Evolutionary conservation across 2,888 invertebrate species (phyloP).

Genomic region (Lithophane socia): DNA sequence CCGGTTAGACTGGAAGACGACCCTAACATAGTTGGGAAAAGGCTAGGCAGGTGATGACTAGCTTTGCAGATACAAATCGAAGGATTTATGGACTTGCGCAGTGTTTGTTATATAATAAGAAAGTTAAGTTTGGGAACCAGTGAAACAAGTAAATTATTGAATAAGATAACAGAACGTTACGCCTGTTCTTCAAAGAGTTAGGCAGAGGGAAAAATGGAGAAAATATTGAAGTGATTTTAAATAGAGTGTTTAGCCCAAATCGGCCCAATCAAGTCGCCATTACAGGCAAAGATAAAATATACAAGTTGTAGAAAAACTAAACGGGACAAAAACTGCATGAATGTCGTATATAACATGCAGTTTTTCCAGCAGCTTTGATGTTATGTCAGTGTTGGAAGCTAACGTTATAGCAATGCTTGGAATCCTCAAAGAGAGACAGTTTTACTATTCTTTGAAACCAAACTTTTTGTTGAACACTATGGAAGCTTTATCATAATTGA

Average conservation of each 20-base stretch:
- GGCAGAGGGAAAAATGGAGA: background rate
- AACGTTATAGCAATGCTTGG: background rate
- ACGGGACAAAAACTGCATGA: too few relatives aligned
- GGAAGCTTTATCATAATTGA: conserved; percentile 8
- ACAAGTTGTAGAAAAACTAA: background rate
- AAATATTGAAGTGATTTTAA: background rate
- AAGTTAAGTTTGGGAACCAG: background rate
- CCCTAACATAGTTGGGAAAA: too few relatives aligned
- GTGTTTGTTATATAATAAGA: too few relatives aligned
- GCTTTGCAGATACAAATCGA: too few relatives aligned
- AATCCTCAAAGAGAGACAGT: too few relatives aligned
- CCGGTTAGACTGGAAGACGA: too few relatives aligned
- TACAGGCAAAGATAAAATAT: background rate
- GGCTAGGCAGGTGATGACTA: background rate
- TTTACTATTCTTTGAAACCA: background rate
- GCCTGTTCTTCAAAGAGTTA: too few relatives aligned
- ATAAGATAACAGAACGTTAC: background rate
- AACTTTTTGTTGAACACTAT: background rate
- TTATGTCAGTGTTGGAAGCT: background rate
- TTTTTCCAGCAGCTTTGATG: background rate
- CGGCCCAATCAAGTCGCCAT: background rate
- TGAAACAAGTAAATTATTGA: background rate
- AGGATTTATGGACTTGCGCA: too few relatives aligned
- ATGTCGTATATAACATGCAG: background rate
- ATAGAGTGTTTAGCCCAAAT: background rate